Conservation (phyloP, 2,113 vertebrate species). For the Pseudopodoces humilis region DNA sequence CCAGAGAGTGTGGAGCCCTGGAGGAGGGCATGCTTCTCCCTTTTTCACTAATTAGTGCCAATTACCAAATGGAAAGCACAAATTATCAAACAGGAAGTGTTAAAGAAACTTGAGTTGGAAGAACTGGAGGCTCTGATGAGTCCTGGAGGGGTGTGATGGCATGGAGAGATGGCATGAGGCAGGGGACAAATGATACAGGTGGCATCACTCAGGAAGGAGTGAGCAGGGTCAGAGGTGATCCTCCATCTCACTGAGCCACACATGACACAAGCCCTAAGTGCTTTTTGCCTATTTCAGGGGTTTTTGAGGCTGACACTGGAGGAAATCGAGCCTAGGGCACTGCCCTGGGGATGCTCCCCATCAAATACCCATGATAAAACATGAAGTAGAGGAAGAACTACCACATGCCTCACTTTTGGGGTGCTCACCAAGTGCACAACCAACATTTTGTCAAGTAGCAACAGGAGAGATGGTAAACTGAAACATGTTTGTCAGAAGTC, state of each 20-base stretch:
- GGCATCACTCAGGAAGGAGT: background rate
- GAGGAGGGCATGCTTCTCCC: background rate
- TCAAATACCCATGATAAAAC: background rate
- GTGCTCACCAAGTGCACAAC: background rate
- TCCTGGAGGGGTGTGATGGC: background rate
- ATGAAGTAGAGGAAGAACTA: background rate
- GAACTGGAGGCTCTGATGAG: background rate
- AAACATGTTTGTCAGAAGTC: background rate
- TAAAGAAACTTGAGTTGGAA: background rate
- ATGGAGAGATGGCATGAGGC: background rate
- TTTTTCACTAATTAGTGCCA: constrained; percentile 18
- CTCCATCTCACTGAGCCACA: background rate
- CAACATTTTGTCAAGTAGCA: background rate
- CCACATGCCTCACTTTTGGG: background rate
- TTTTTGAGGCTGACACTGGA: background rate
- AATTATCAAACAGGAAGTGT: background rate
- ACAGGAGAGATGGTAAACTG: background rate
- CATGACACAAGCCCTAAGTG: rapidly evolving
- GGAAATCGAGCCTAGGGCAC: background rate
- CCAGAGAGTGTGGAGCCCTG: background rate
- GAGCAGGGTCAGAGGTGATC: background rate
- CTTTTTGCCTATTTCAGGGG: background rate
- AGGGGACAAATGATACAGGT: background rate
- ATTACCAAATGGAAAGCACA: background rate
- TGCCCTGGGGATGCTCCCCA: background rate